Evolutionary conservation across 2,797 vertebrate species (phyloP).

Genomic region (Xerus rutilus): DNA sequence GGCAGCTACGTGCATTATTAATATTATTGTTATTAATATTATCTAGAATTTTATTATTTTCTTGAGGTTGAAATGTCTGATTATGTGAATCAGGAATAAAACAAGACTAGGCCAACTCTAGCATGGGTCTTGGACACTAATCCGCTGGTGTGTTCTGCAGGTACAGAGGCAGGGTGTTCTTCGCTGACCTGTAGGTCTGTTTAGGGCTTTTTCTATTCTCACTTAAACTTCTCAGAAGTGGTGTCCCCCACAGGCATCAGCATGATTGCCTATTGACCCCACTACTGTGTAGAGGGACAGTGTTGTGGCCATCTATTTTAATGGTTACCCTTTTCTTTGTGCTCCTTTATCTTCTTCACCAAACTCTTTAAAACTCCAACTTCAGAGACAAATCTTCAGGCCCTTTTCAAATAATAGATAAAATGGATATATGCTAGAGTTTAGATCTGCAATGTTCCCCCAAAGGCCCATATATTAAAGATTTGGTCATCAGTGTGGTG

Average conservation of each 20-base stretch:
- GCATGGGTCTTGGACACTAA: neutral
- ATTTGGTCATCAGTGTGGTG: neutral
- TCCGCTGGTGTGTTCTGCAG: neutral
- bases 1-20: neutral
- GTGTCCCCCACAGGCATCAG: neutral
- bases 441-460: neutral
- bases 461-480: neutral
- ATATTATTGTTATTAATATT: neutral
- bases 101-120: neutral
- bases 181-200: neutral
- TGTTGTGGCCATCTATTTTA: too few species aligned
- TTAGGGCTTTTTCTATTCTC: neutral
- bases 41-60: neutral
- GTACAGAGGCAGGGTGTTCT: neutral
- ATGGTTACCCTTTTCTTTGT: neutral
- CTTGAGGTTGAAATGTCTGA: neutral
- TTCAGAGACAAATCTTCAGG: neutral
- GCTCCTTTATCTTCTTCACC: neutral
- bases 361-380: neutral
- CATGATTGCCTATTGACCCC: neutral
- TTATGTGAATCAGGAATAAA: conserved; percentile 1
- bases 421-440: neutral
- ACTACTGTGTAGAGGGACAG: neutral
- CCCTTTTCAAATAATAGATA: neutral
- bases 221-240: neutral